A percentile compares a stretch with the other conserved stretches of the same genome.
Conservation (phyloP, 2,113 vertebrate species). For the Hystrix brachyura region DNA sequence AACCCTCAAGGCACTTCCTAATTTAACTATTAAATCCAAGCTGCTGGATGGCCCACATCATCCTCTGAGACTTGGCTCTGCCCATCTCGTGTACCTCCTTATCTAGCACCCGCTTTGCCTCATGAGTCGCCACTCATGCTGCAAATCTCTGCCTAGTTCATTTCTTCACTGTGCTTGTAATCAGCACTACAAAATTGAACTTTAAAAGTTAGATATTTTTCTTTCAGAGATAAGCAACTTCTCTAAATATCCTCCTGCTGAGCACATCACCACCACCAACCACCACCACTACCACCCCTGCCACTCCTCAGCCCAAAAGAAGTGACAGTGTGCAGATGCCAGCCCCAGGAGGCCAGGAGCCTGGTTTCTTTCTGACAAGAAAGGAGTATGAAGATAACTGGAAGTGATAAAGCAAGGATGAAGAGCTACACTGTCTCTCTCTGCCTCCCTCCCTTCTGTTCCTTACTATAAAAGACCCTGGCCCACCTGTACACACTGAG, state of each 20-base stretch:
- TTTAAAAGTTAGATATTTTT: not conserved
- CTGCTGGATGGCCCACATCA: too few species aligned
- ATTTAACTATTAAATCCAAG: not conserved
- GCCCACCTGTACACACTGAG: not conserved
- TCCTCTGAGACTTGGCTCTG: not conserved
- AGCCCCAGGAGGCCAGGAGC: not conserved
- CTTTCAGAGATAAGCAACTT: not conserved
- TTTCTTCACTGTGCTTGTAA: not conserved
- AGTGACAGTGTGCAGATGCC: not conserved
- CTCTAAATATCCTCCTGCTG: not conserved
- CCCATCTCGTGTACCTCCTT: not conserved
- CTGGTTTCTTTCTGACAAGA: not conserved
- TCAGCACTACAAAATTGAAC: not conserved
- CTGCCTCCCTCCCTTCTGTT: not conserved
- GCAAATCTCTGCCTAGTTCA: not conserved
- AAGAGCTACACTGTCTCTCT: not conserved
- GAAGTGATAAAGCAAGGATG: not conserved
- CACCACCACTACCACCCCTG: not conserved
- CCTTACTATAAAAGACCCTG: not conserved
- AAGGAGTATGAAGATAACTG: not conserved
- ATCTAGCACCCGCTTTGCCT: not conserved
- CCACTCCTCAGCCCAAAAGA: not conserved
- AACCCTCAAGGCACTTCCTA: not conserved
- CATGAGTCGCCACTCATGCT: not conserved
- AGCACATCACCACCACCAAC: not conserved